Conservation (phyloP, 2,113 vertebrate genomes). For the Benitochromis conjunctus region DNA sequence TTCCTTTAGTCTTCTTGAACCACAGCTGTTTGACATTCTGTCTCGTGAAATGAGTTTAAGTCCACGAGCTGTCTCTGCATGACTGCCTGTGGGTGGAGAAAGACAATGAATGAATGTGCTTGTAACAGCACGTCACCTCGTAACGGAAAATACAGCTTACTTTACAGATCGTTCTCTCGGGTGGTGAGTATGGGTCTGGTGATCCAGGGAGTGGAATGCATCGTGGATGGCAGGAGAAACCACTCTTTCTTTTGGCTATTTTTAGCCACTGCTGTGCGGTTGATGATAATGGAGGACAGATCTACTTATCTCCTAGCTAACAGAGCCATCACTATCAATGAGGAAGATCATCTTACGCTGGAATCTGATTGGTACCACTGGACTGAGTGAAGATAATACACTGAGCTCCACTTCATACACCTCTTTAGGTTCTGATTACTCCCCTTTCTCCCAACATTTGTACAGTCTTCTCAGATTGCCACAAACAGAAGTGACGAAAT, state of each 20-base stretch:
- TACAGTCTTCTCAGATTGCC: not conserved
- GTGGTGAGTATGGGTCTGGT: not conserved
- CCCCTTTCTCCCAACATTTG: not conserved
- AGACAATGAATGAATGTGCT: slow-evolving; percentile 57
- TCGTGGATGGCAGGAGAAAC: not conserved
- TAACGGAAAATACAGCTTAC: slow-evolving; percentile 61
- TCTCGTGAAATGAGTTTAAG: slow-evolving; percentile 18
- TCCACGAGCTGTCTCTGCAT: slow-evolving; percentile 29
- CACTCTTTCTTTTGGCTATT: slow-evolving; percentile 44
- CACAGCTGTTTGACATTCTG: slow-evolving; percentile 46
- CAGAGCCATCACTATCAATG: slow-evolving; percentile 24
- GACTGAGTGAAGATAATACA: not conserved
- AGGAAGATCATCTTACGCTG: slow-evolving; percentile 24
- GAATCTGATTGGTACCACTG: not conserved
- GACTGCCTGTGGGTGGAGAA: slow-evolving; percentile 54
- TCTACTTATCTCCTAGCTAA: slow-evolving; percentile 43
- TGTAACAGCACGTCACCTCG: slow-evolving; percentile 41
- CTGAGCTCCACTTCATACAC: not conserved
- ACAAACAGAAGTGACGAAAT: not conserved
- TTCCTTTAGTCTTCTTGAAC: not conserved
- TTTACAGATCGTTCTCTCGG: slow-evolving; percentile 39
- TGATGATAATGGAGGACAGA: slow-evolving; percentile 15
- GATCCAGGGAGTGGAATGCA: slow-evolving; percentile 2
- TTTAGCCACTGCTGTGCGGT: slow-evolving; percentile 41
- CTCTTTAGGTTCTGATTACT: not conserved